A percentile compares a stretch with the other conserved stretches of the same genome.
phyloP scores from a whole-genome alignment of 2,797 vertebrate species.

The Melanotaenia maccullochi region DNA sequence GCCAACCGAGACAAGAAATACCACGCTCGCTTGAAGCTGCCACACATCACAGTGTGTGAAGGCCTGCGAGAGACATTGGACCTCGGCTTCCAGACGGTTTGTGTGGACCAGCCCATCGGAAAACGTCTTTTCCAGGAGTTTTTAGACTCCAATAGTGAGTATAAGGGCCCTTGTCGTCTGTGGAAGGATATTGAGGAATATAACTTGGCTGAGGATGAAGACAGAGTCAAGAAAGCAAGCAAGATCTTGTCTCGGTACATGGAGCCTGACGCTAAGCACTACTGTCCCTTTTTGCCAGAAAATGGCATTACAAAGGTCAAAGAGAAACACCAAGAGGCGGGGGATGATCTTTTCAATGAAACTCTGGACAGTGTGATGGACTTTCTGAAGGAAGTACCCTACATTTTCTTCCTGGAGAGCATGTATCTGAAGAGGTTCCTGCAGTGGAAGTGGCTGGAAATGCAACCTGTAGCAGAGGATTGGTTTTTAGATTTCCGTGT shows the following conservation, averaged over 20 bases:
- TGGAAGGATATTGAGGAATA: conserved; percentile 89
- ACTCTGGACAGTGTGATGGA: conserved; percentile 75
- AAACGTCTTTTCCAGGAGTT: conserved; percentile 89
- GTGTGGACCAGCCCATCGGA: conserved; percentile 88
- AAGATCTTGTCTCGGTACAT: conserved; percentile 83
- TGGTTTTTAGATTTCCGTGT: conserved; percentile 92
- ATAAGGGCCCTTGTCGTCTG: conserved; percentile 79
- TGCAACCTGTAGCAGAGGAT: conserved; percentile 85
- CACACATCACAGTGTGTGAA: conserved; percentile 87
- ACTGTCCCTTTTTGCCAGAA: conserved; percentile 86
- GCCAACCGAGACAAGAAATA: conserved; percentile 87
- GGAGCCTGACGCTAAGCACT: conserved; percentile 81
- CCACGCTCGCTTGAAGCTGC: conserved; percentile 86
- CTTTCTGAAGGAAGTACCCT: conserved; percentile 86
- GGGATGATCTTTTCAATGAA: conserved; percentile 80
- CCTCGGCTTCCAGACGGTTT: conserved; percentile 81
- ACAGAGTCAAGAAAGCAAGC: conserved; percentile 79
- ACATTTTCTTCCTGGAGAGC: conserved; percentile 84
- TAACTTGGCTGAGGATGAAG: conserved; percentile 79
- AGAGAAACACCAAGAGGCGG: conserved; percentile 63
- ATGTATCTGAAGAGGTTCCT: conserved; percentile 88
- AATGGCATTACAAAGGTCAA: conserved; percentile 79
- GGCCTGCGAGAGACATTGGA: conserved; percentile 79
- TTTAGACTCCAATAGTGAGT: conserved; percentile 74
- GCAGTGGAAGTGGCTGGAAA: conserved; percentile 95